phyloP scores from a whole-genome alignment of 2,888 invertebrate genomes.

The Melieria crassipennis region DNA sequence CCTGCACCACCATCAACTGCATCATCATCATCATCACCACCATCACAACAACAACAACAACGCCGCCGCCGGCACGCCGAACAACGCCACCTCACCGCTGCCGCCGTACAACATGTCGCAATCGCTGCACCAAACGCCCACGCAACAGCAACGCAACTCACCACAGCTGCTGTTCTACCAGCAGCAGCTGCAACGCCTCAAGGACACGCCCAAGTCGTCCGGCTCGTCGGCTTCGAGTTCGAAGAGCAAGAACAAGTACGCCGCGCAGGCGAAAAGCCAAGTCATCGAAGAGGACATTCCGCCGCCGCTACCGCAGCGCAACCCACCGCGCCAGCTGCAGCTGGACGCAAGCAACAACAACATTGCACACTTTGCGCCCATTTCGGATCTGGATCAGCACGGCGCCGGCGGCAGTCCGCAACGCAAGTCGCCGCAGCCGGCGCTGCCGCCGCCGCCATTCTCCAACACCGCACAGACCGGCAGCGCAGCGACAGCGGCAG shows the following conservation, averaged over 20 bases:
- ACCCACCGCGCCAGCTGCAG: slow-evolving; percentile 61
- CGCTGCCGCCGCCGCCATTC: slow-evolving; percentile 12
- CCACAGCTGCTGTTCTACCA: slow-evolving; percentile 66
- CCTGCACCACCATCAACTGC: slow-evolving; percentile 48
- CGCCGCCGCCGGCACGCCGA: slow-evolving; percentile 42
- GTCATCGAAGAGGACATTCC: slow-evolving; percentile 62
- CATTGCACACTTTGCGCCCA: slow-evolving; percentile 50
- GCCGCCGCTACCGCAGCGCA: slow-evolving; percentile 70
- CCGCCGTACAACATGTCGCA: slow-evolving; percentile 53
- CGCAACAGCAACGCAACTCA: slow-evolving; percentile 50
- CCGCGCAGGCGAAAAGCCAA: slow-evolving; percentile 56
- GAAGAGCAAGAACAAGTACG: slow-evolving; percentile 60
- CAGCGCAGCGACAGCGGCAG: slow-evolving; percentile 40
- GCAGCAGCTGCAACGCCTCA: slow-evolving; percentile 49
- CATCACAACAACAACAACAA: slow-evolving; percentile 42
- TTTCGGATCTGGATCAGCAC: slow-evolving; percentile 64
- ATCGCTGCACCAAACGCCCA: slow-evolving; percentile 65
- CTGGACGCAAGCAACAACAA: slow-evolving; percentile 49
- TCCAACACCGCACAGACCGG: slow-evolving; percentile 44
- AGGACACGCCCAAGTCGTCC: slow-evolving; percentile 54
- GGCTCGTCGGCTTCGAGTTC: slow-evolving; percentile 40
- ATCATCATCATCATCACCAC: slow-evolving; percentile 45
- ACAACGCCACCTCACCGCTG: slow-evolving; percentile 40
- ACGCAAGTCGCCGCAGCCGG: slow-evolving; percentile 23
- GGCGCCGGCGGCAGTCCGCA: slow-evolving; percentile 51